Base-by-base conservation (phyloP, 2,113 vertebrate species). In the Atherinomorus stipes region DNA sequence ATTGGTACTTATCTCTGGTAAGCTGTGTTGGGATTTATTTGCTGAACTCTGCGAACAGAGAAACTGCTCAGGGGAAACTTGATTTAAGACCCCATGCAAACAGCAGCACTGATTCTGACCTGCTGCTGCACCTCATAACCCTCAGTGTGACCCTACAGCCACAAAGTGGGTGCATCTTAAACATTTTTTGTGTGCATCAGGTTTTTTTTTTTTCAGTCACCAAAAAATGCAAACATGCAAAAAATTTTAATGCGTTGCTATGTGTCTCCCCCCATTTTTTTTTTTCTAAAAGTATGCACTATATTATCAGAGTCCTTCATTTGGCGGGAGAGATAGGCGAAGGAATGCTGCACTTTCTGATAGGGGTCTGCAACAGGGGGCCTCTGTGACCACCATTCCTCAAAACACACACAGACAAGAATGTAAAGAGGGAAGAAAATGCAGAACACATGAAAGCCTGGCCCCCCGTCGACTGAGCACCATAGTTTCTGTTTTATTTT, bases 391-490 rank as follows among this genome's bases (percentile, higher is more conserved):
- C 49, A 4, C 65, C 31, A 81, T 61, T 74, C 68, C 71, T 71
- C 45, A 76, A 67, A 51, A 65, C 47, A 74, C 38, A 50, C 37
- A 3, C 54, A 57, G 54, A 18, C 57, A 86, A 85, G 88, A 92
- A 91, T 90, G 89, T 84, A 80, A 71, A 61, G 77, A 80, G 49
- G 82, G 57, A 64, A 83, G 78, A 74, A 92, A 93, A 93, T 90
- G 79, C 77, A 87, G 92, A 93, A 91, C 91, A 91, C 80, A 90
- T 87, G 76, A 91, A 92, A 91, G 87, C 23, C 74, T 58, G 67
- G 25, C 80, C 85, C 90, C 87, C 83, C 40, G 38, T 87, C 26
- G 80, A 86, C 79, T 53, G 2, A 73, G 81, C 80, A 71, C 77
- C 84, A 80, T 80, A 87, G 25, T 78, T 80, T 79, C 81, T 76